These are phyloP conservation scores for Mactromeris polynyma DNA, from an alignment of 2,888 invertebrate genomes.

Conservation along the genomic window DNA sequence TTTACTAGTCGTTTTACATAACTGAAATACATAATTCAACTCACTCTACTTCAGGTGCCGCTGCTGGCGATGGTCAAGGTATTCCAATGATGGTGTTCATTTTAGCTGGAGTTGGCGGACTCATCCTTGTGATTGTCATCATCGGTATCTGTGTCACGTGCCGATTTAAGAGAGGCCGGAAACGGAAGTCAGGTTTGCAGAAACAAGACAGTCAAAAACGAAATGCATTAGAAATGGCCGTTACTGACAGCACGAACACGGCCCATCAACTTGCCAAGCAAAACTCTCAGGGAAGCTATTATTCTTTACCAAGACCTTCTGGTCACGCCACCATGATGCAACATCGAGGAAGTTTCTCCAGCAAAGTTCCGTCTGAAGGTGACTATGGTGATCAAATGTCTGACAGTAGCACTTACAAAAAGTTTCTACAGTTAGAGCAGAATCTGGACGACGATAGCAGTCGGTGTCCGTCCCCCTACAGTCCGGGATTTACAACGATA, in stretches of 20 bases:
- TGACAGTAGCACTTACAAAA: constrained; percentile 75
- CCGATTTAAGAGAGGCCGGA: constrained; percentile 69
- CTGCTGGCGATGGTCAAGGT: constrained; percentile 35
- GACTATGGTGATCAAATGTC: constrained; percentile 73
- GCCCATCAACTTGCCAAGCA: constrained; percentile 64
- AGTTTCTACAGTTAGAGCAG: constrained; percentile 74
- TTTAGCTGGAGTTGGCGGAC: constrained; percentile 82
- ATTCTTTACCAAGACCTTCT: constrained; percentile 63
- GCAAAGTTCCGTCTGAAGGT: constrained; percentile 70
- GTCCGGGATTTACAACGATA: constrained; percentile 69
- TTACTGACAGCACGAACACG: constrained; percentile 72
- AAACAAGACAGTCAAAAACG: constrained; percentile 67
- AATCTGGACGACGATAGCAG: constrained; percentile 73
- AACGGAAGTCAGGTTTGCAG: constrained; percentile 63
- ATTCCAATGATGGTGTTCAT: constrained; percentile 79
- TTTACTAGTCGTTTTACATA: no score
- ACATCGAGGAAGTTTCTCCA: constrained; percentile 68
- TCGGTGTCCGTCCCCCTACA: constrained; percentile 69
- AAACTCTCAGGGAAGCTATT: constrained; percentile 72
- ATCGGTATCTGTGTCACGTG: constrained; percentile 81
- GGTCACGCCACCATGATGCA: constrained; percentile 73
- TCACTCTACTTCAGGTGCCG: constrained; percentile 34
- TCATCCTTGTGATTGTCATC: constrained; percentile 78
- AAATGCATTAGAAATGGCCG: constrained; percentile 74
- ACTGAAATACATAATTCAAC: not conserved